Evolutionary conservation across 2,888 invertebrate genomes (phyloP).

Genomic region (Muscina levida): DNA sequence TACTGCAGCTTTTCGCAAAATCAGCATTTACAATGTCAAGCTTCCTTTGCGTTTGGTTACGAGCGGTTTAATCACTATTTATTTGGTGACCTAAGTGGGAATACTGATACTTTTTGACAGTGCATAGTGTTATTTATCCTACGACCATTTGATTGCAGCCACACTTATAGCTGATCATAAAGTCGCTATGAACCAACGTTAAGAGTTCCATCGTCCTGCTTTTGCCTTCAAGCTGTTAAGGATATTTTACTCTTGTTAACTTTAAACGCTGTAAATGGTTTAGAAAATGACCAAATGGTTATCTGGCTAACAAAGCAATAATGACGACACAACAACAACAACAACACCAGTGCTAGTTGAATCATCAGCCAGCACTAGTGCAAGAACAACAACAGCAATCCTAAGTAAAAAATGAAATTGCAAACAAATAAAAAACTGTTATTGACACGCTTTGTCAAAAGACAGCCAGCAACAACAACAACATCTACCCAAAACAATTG

Average conservation of each 20-base stretch:
- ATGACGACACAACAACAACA: neutral
- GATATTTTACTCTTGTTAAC: slow-evolving; percentile 71
- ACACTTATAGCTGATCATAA: too few species aligned
- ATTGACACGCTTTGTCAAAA: slow-evolving; percentile 78
- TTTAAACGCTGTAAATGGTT: slow-evolving; percentile 77
- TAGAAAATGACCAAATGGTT: slow-evolving; percentile 72
- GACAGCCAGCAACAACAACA: too few species aligned
- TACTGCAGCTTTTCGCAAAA: too few species aligned
- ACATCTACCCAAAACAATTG: too few species aligned
- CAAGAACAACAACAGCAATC: slow-evolving; percentile 59
- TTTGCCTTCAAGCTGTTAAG: slow-evolving; percentile 49
- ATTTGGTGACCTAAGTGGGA: too few species aligned
- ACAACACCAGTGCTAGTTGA: slow-evolving; percentile 61
- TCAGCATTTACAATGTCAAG: too few species aligned
- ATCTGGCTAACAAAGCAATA: slow-evolving; percentile 48
- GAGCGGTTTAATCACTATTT: too few species aligned
- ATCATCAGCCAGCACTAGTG: slow-evolving; percentile 39
- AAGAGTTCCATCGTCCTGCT: too few species aligned
- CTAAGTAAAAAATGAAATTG: slow-evolving; percentile 69
- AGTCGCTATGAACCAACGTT: too few species aligned
- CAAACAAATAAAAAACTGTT: slow-evolving; percentile 75
- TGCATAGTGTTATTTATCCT: neutral
- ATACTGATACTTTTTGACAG: too few species aligned
- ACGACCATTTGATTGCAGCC: neutral
- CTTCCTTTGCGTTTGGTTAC: too few species aligned